A percentile compares a stretch with the other conserved stretches of the same genome.
These are phyloP conservation scores for Erebia epiphron DNA, from an alignment of 2,888 invertebrate species.

Conservation along the genomic window DNA sequence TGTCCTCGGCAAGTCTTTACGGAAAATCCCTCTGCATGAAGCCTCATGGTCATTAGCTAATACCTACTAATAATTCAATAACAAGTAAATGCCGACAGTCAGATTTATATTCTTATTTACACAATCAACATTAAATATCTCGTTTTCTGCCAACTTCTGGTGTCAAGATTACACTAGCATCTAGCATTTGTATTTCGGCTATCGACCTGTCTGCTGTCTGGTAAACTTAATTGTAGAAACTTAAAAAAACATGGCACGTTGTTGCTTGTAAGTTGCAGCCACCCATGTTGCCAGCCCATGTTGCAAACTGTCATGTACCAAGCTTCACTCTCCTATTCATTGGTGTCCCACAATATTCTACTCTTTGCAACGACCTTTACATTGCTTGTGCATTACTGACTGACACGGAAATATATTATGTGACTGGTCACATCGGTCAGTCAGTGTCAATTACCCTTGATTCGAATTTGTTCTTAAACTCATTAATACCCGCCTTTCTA, in stretches of 20 bases:
- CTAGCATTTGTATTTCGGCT: slow-evolving; percentile 48
- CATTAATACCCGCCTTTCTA: too few relatives aligned
- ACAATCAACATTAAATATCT: slow-evolving; percentile 12
- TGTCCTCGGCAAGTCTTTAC: slow-evolving; percentile 16
- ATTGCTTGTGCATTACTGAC: too few relatives aligned
- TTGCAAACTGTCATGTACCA: too few relatives aligned
- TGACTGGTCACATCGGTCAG: too few relatives aligned
- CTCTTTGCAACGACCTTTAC: too few relatives aligned
- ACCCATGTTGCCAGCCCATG: too few relatives aligned
- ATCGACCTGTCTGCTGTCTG: slow-evolving; percentile 6
- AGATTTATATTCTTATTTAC: slow-evolving; percentile 15
- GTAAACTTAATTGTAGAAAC: neutral
- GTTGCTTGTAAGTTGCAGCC: neutral
- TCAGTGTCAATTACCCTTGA: too few relatives aligned
- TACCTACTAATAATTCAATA: slow-evolving; percentile 3
- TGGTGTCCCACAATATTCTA: too few relatives aligned
- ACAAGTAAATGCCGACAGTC: slow-evolving; percentile 4
- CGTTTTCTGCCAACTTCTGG: slow-evolving; percentile 56
- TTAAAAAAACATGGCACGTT: neutral
- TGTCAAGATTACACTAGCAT: slow-evolving; percentile 61
- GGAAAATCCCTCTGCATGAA: slow-evolving; percentile 6
- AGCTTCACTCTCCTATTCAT: too few relatives aligned
- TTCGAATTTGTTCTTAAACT: neutral
- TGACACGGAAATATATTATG: too few relatives aligned
- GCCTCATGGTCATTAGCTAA: slow-evolving; percentile 7